phyloP scores from a whole-genome alignment of 2,888 invertebrate species.

The Leptura quadrifasciata region DNA sequence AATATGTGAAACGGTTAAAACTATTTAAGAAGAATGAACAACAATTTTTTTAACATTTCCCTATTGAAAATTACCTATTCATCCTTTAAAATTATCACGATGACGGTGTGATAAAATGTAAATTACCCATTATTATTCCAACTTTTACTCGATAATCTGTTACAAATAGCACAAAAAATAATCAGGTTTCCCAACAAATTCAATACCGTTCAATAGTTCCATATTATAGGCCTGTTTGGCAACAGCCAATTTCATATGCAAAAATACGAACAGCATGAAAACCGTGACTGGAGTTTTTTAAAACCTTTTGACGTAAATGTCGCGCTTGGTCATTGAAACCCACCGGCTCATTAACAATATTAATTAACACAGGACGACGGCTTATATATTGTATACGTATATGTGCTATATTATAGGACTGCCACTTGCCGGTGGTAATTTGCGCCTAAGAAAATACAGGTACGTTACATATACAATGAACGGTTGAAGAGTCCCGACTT shows the following conservation, averaged over 20 bases:
- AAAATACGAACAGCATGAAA: conserved; percentile 26
- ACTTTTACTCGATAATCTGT: conserved; percentile 20
- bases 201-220: conserved; percentile 22
- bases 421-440: not conserved
- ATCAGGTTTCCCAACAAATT: conserved; percentile 26
- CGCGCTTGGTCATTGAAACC: conserved; percentile 34
- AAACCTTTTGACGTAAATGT: conserved; percentile 32
- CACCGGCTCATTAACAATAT: conserved; percentile 45
- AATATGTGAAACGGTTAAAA: conserved; percentile 1
- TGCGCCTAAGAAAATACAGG: too few relatives aligned
- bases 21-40: conserved; percentile 1
- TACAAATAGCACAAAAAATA: conserved; percentile 27
- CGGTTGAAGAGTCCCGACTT: too few relatives aligned
- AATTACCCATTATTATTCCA: conserved; percentile 25
- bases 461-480: too few relatives aligned
- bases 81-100: conserved; percentile 10
- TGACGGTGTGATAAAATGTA: conserved; percentile 18
- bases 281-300: conserved; percentile 25
- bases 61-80: conserved; percentile 3
- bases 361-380: conserved; percentile 38
- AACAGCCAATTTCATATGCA: conserved; percentile 33
- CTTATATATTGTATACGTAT: not conserved
- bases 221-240: conserved; percentile 23
- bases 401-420: conserved; percentile 6
- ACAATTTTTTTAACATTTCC: not conserved